Conservation (phyloP, 2,797 vertebrate genomes). For the Lepilemur ruficaudatus region DNA sequence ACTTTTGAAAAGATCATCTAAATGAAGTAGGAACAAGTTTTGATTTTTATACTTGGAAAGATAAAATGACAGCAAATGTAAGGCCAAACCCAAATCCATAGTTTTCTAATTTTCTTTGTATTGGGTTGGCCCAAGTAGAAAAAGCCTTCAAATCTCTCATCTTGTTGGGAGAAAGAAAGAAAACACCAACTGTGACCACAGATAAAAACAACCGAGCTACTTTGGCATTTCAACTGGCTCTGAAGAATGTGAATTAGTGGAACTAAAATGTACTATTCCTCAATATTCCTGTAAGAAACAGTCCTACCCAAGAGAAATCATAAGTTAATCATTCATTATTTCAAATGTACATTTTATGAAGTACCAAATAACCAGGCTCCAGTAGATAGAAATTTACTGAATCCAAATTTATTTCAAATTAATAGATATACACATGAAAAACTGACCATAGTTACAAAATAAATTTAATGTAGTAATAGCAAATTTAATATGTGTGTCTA, state of each 20-base stretch:
- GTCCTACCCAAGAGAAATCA: not conserved
- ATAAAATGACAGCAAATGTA: not conserved
- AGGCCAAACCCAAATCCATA: not conserved
- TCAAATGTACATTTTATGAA: not conserved
- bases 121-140: not conserved
- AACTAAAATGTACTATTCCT: not conserved
- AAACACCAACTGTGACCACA: constrained; percentile 3
- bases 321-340: not conserved
- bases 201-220: not conserved
- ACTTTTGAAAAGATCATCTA: not conserved
- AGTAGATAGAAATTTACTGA: not conserved
- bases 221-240: not conserved
- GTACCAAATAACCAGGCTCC: not conserved
- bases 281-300: not conserved
- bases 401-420: not conserved
- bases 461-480: not conserved
- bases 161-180: not conserved
- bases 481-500: not conserved
- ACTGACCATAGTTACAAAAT: not conserved
- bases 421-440: not conserved
- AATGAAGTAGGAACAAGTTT: not conserved
- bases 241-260: not conserved
- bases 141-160: constrained; percentile 17
- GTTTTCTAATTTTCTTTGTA: not conserved
- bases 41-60: constrained; percentile 22